Evolutionary conservation across 2,888 invertebrate genomes (phyloP).

Genomic region (Phorcus lineatus): DNA sequence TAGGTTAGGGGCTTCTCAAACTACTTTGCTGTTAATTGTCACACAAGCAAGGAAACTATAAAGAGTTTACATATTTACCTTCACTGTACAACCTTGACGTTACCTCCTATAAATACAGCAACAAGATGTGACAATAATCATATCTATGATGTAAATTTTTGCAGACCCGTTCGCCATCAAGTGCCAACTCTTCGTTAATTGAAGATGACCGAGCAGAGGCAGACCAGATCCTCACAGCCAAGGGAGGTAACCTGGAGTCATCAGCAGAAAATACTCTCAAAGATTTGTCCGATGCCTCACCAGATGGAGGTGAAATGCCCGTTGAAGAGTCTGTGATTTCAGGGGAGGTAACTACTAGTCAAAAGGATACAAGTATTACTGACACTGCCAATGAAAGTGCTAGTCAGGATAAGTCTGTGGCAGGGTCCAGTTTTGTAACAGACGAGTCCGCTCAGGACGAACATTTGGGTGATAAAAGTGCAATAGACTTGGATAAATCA

Average conservation of each 20-base stretch:
- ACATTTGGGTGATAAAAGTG: neutral
- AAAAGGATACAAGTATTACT: neutral
- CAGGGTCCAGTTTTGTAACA: constrained; percentile 79
- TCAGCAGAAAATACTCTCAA: neutral
- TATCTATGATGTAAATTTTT: neutral
- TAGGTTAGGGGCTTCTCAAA: too few relatives aligned
- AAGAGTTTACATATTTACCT: too few relatives aligned
- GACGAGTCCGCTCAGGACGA: constrained; percentile 67
- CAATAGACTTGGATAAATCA: constrained; percentile 7
- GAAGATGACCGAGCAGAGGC: neutral
- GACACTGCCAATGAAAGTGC: constrained; percentile 8
- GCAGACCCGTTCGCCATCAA: neutral
- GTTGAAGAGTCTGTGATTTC: neutral
- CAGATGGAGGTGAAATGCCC: neutral
- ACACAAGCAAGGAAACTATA: too few relatives aligned
- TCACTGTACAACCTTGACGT: too few relatives aligned
- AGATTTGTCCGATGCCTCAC: neutral
- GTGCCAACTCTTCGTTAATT: neutral
- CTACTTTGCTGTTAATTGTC: too few relatives aligned
- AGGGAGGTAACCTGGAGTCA: neutral
- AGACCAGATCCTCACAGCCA: neutral
- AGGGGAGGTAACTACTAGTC: constrained; percentile 10
- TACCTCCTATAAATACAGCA: too few relatives aligned
- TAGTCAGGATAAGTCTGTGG: constrained; percentile 26
- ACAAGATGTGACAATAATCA: neutral